Evolutionary conservation across 2,888 invertebrate species (phyloP), one percentile per base, ranked within the genome.

Genomic region (Lithodes maja): DNA sequence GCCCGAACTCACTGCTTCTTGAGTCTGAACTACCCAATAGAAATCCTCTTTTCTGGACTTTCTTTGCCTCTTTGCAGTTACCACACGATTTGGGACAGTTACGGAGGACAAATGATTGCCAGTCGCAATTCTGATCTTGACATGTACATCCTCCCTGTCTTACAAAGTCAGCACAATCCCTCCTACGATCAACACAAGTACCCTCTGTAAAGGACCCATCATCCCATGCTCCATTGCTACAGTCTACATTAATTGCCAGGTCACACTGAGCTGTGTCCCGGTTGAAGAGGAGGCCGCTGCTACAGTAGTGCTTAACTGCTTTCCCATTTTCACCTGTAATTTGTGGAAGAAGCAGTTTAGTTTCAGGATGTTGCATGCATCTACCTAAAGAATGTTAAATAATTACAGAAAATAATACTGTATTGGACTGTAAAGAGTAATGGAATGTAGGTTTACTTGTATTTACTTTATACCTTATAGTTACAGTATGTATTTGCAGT

Each of bases 231-330:
- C 71, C 80, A n/a, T 86, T 54, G 15, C 77, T 85, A 61, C 92
- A 92, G 3, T 92, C 90, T 12, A 92, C 92, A 81, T 92, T 91
- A 54, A 85, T 85, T 1, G 92, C 91, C n/a, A 83, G 87, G 77
- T 92, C 92, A 80, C 92, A 92, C 82, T 86, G 83, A 12, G 86
- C 69, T 0, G 89, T 91, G 74, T 89, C 87, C 0, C 86, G 86
- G 85, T 92, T 91, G 82, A 91, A 92, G 77, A 85, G 61, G 17
- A 92, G 87, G 15, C 89, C 91, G 7, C 55, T 84, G 9, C 90
- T 82, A 68, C 92, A 92, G 52, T 83, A 86, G 54, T 90, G 88
- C 17, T 85, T 84, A 7, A 92, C 92, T 5, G 83, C 71, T 5
- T 89, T 87, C n/a, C 89, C 89, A 15, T 81, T 53, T 69, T 90